phyloP scores from a whole-genome alignment of 1,140 invertebrate species.

The Bombus ignitus region DNA sequence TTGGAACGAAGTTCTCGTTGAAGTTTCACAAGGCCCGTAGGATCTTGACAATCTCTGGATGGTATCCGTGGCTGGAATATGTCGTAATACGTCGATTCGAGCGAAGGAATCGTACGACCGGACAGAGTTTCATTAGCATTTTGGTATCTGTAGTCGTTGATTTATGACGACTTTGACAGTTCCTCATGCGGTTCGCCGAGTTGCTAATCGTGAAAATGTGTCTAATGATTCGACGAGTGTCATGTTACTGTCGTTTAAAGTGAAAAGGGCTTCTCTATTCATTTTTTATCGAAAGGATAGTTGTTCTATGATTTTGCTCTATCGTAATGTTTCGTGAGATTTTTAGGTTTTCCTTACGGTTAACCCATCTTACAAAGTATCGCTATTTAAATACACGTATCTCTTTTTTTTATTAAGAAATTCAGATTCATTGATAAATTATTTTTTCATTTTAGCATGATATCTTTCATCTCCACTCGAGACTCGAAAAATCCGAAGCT shows the following conservation, averaged over 20 bases:
- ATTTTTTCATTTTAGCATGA: too few species aligned
- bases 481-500: neutral
- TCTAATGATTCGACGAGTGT: neutral
- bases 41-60: neutral
- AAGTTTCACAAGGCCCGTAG: conserved; percentile 4
- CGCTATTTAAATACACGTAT: too few species aligned
- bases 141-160: neutral
- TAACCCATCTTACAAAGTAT: too few species aligned
- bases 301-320: too few species aligned
- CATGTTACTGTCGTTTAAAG: neutral
- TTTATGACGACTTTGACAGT: conserved; percentile 23
- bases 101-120: conserved; percentile 9
- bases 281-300: neutral
- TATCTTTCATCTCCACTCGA: neutral
- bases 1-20: neutral
- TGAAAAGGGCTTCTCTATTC: neutral
- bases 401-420: too few species aligned
- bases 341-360: too few species aligned
- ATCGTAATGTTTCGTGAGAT: too few species aligned
- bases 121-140: neutral
- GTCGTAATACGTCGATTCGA: neutral
- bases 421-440: too few species aligned
- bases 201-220: neutral
- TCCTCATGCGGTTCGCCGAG: neutral
- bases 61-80: conserved; percentile 5